Base-by-base conservation (phyloP, 23 tunicate genomes). In the Clavelina lepadiformis region DNA sequence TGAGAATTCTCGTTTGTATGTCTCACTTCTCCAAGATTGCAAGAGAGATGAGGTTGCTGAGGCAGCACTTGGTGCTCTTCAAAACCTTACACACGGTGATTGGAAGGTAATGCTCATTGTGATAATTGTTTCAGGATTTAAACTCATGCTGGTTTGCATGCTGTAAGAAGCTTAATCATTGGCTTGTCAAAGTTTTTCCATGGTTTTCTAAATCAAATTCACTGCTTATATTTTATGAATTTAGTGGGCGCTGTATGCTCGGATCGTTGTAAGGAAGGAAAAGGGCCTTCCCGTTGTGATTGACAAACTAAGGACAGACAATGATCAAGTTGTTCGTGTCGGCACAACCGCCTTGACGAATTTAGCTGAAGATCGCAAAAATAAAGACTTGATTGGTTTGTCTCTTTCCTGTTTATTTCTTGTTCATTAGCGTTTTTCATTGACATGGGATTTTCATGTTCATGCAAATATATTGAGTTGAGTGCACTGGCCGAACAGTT, bases 381-480 rank as follows among this genome's bases (percentile, higher is more conserved):
- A 93, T 64, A 93, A 93, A 46, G 88, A 85, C 45, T 69, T 93
- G 6, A 77, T 93, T 59, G 98, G 98, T 77, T 49, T 69, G 82
- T 74, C 21, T 29, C 19, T 44, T 44, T 11, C 15, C 15, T 41
- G 49, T 41, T 11, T 41, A 15, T 41, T 41, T 41, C 15, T 41
- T 11, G 49, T 15, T n/a, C n/a, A n/a, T n/a, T n/a, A n/a, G n/a
- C n/a, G n/a, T n/a, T n/a, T n/a, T n/a, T n/a, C n/a, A n/a, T n/a
- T n/a, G n/a, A n/a, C n/a, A n/a, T n/a, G n/a, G n/a, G n/a, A n/a
- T n/a, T n/a, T n/a, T 44, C 49, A 44, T 44, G 49, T 44, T 44
- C 15, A n/a, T n/a, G n/a, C n/a, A n/a, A n/a, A n/a, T n/a, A n/a
- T n/a, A n/a, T n/a, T 18, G 50, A 13, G 13, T 44, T 13, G 18